A percentile compares a stretch with the other conserved stretches of the same genome.
phyloP scores from a whole-genome alignment of 2,113 vertebrate genomes.

The Setophaga coronata region DNA sequence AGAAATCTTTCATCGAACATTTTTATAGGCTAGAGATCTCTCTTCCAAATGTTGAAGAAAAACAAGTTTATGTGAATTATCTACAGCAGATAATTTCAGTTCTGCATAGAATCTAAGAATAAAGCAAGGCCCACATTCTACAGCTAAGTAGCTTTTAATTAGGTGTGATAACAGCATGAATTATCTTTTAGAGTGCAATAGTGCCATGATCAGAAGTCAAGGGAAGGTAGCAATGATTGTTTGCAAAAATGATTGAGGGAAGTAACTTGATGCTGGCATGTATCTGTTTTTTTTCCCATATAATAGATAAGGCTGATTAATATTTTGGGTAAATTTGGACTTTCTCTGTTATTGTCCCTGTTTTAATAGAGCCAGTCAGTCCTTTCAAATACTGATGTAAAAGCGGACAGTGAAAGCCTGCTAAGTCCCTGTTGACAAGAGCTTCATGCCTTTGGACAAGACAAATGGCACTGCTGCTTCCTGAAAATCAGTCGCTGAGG shows the following conservation, averaged over 20 bases:
- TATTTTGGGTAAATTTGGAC: not conserved
- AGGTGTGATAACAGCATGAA: conserved; percentile 30
- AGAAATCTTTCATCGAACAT: not conserved
- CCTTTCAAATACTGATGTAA: not conserved
- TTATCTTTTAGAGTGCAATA: conserved; percentile 32
- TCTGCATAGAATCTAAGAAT: conserved; percentile 17
- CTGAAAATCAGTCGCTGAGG: not conserved
- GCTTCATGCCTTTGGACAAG: not conserved
- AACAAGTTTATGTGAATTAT: not conserved
- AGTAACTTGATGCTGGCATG: not conserved
- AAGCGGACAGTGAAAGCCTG: not conserved
- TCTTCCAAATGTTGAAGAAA: not conserved
- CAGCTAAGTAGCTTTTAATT: conserved; percentile 55
- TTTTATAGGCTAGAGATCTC: not conserved
- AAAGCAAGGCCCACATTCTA: not conserved
- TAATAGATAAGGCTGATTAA: not conserved
- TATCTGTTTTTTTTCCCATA: not conserved
- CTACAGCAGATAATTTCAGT: not conserved
- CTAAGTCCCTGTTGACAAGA: not conserved
- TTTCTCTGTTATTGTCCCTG: not conserved
- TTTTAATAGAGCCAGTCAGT: not conserved
- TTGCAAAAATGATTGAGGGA: not conserved
- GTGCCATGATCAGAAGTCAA: conserved; percentile 29
- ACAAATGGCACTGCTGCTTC: not conserved
- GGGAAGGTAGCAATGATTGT: not conserved